Base-by-base conservation (phyloP, 2,797 vertebrate species). In the Micropoecilia bifurca region DNA sequence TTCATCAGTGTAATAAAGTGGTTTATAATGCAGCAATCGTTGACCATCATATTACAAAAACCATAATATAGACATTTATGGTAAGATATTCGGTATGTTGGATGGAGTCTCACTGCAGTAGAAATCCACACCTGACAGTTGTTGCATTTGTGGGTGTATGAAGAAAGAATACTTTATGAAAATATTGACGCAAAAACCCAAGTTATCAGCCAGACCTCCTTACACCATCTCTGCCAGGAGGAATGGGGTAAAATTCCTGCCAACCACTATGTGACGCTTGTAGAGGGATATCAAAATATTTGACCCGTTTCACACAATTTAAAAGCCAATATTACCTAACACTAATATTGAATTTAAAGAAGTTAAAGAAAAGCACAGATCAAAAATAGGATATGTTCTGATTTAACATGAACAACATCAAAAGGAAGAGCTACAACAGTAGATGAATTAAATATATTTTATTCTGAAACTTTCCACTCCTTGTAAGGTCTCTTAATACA, bases 401-500 rank as follows among this genome's bases (percentile, higher is more conserved):
- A 53, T 53, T 53, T 53, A 53, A 9, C 7, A 25, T 8, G 8
- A 53, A 22, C 22, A 6, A 48, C 22, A 53, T 3, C 20, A 25
- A 53, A 53, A 50, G 14, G 6, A 18, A 61, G 14, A 57, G 4
- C 28, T n/a, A 57, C 10, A 28, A 28, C 9, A 57, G 12, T 10
- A 28, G 53, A 57, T n/a, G 25, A 57, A 57, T n/a, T n/a, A 33
- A 61, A 61, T 61, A 61, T 14, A 36, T 63, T 63, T 20, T 18
- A 63, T 30, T 59, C 57, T 59, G 41, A 77, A 61, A 36, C 83
- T 63, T 71, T 75, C 55, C 61, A 39, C 68, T 84, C 55, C 73
- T 36, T 3, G 4, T 71, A 79, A 80, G 73, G 84, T 83, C 79
- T 77, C 33, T 68, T n/a, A 85, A 81, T n/a, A 73, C 36, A 66